A percentile compares a stretch with the other conserved stretches of the same genome.
Conservation (phyloP, 2,113 vertebrate genomes). For the Urocynchramus pylzowi region DNA sequence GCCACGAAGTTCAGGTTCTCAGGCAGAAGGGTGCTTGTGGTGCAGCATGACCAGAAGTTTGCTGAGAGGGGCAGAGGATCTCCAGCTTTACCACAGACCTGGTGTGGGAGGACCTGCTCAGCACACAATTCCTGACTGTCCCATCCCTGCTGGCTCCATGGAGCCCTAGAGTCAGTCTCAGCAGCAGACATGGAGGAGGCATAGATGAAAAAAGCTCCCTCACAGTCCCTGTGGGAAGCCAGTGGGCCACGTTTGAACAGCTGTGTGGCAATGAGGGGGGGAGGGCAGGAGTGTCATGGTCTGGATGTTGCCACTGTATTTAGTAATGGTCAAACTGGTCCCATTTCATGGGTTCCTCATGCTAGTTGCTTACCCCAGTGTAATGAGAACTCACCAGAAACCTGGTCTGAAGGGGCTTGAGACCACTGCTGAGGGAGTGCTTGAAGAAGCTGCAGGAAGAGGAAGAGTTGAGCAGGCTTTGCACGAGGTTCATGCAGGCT, state of each 20-base stretch:
- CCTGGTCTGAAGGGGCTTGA: background rate
- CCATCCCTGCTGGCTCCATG: background rate
- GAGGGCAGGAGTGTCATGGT: background rate
- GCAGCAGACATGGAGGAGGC: background rate
- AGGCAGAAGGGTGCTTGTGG: background rate
- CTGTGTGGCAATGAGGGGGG: background rate
- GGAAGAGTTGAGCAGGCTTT: slow-evolving; percentile 28
- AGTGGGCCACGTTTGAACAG: background rate
- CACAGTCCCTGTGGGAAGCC: background rate
- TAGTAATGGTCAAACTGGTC: background rate
- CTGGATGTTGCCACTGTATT: background rate
- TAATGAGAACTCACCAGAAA: slow-evolving; percentile 27
- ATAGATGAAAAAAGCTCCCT: background rate
- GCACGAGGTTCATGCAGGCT: background rate
- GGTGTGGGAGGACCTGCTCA: background rate
- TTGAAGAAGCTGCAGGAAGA: slow-evolving; percentile 18
- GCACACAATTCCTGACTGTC: background rate
- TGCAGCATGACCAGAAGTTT: background rate
- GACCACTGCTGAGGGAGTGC: background rate
- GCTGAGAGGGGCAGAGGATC: background rate
- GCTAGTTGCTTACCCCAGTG: background rate
- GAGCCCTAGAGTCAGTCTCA: background rate
- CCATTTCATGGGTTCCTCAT: background rate
- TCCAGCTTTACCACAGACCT: background rate
- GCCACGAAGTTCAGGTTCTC: background rate